phyloP scores from a whole-genome alignment of 2,113 vertebrate species.

The Psilopsiagon aurifrons region DNA sequence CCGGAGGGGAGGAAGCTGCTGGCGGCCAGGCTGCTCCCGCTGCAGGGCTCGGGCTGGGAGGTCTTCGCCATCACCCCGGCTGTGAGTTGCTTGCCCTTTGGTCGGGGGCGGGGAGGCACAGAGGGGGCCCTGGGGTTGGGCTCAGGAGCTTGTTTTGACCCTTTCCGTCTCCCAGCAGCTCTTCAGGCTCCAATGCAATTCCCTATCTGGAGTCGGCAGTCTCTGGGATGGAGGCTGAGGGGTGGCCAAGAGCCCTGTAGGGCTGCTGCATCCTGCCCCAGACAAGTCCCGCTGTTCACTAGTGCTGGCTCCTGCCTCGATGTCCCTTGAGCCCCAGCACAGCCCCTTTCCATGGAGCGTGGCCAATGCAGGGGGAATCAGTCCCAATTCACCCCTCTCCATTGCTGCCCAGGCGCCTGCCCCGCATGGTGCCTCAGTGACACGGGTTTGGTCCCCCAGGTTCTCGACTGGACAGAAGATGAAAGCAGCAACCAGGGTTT shows the following conservation, averaged over 20 bases:
- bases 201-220: not conserved
- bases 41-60: constrained; percentile 87
- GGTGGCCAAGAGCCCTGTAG: rapidly evolving
- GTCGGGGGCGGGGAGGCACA: not conserved
- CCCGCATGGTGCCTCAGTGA: rapidly evolving
- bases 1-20: constrained; percentile 78
- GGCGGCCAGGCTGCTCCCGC: constrained; percentile 79
- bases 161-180: not conserved
- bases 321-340: rapidly evolving
- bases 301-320: rapidly evolving
- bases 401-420: not conserved
- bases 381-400: rapidly evolving
- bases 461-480: constrained; percentile 81
- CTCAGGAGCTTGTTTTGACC: not conserved
- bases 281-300: rapidly evolving
- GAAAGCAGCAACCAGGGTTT: constrained; percentile 84
- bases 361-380: not conserved
- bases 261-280: not conserved
- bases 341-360: rapidly evolving
- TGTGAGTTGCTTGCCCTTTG: constrained; percentile 72
- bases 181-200: not conserved
- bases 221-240: not conserved
- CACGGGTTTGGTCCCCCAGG: constrained; percentile 55
- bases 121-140: not conserved
- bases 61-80: constrained; percentile 88